Conservation (phyloP, 2,888 invertebrate genomes). For the Tenthredo livida region DNA sequence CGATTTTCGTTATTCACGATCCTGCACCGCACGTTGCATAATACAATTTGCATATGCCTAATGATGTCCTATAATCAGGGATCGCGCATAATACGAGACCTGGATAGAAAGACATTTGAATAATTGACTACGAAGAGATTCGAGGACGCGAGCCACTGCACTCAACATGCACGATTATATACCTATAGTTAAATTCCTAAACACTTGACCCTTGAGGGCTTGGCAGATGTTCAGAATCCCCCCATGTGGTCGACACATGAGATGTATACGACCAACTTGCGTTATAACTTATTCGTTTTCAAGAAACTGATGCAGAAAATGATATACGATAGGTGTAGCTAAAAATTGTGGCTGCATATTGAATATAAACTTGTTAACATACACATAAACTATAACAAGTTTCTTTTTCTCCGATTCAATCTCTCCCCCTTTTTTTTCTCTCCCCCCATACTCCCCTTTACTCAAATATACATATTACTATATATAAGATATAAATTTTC, state of each 20-base stretch:
- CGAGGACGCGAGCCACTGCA: constrained; percentile 11
- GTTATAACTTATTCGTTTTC: background rate
- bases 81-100: background rate
- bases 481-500: background rate
- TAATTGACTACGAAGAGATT: background rate
- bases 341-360: background rate
- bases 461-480: background rate
- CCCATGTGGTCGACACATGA: constrained; percentile 21
- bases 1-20: background rate
- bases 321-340: background rate
- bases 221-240: constrained; percentile 20
- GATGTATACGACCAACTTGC: background rate
- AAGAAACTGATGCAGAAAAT: background rate
- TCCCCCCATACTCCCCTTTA: background rate
- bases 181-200: constrained; percentile 22
- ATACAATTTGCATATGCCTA: background rate
- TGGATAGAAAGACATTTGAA: background rate
- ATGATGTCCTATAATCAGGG: background rate
- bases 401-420: no score
- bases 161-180: background rate
- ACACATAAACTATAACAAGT: background rate
- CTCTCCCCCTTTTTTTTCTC: background rate
- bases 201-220: constrained; percentile 37
- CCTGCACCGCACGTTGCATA: background rate
- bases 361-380: background rate